Evolutionary conservation across 2,888 invertebrate species (phyloP).

Genomic region (Nephrotoma appendiculata): DNA sequence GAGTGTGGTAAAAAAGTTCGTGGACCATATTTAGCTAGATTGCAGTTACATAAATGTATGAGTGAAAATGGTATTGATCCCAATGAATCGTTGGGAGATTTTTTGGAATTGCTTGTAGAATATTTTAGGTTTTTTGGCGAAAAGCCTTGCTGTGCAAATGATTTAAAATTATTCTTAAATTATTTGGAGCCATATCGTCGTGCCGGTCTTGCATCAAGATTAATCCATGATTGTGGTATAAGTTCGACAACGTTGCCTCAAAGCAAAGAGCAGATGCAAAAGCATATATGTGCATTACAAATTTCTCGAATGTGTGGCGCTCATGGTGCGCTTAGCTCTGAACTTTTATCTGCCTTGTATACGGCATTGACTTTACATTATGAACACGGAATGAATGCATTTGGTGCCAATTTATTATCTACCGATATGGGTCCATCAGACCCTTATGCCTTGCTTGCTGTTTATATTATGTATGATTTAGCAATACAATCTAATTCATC

Average conservation of each 20-base stretch:
- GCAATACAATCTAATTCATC: conserved; percentile 39
- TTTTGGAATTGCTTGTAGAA: conserved; percentile 53
- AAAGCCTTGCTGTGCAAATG: conserved; percentile 74
- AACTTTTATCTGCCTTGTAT: conserved; percentile 42
- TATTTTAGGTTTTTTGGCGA: conserved; percentile 70
- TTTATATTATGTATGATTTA: conserved; percentile 35
- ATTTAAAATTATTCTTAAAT: conserved; percentile 60
- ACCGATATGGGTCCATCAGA: conserved; percentile 66
- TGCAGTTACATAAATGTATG: conserved; percentile 57
- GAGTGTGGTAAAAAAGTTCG: conserved; percentile 43
- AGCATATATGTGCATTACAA: conserved; percentile 65
- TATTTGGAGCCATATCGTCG: conserved; percentile 41
- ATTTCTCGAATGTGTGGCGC: conserved; percentile 57
- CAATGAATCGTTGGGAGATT: conserved; percentile 41
- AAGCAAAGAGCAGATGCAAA: conserved; percentile 61
- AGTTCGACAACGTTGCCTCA: conserved; percentile 48
- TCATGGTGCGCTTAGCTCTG: conserved; percentile 40
- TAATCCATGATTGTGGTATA: conserved; percentile 47
- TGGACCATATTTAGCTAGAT: conserved; percentile 70
- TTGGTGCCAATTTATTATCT: conserved; percentile 40
- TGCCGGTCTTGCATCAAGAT: conserved; percentile 42
- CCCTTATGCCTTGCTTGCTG: conserved; percentile 64
- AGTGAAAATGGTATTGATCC: conserved; percentile 39
- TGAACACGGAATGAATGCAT: conserved; percentile 41
- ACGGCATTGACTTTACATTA: conserved; percentile 49